Percentiles rank a stretch among this genome's conserved stretches.
These are phyloP conservation scores for Phocides pigmalion DNA, from an alignment of 1,140 invertebrate species.

Conservation along the genomic window DNA sequence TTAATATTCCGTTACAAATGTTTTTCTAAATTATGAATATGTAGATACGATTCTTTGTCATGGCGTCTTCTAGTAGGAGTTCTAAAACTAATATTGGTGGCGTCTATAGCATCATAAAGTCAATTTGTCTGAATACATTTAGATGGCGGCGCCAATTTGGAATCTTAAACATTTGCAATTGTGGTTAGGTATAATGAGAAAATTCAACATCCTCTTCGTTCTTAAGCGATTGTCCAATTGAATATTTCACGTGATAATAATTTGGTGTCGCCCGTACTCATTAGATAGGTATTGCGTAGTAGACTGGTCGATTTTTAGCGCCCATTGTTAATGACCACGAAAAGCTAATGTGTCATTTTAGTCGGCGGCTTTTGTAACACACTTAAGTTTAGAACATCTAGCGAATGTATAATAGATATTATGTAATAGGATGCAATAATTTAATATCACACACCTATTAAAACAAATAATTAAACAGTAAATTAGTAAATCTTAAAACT, in stretches of 20 bases:
- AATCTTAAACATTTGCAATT: slow-evolving; percentile 28
- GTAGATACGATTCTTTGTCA: slow-evolving; percentile 2
- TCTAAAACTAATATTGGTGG: slow-evolving; percentile 1
- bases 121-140: slow-evolving; percentile 15
- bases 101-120: background rate
- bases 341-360: slow-evolving; percentile 43
- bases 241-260: slow-evolving; percentile 43
- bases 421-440: too few species aligned
- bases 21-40: slow-evolving; percentile 23
- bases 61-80: background rate
- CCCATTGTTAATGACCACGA: slow-evolving; percentile 58
- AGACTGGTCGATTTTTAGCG: slow-evolving; percentile 46
- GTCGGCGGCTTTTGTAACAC: slow-evolving; percentile 34
- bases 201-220: slow-evolving; percentile 29
- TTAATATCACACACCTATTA: too few species aligned
- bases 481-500: too few species aligned
- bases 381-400: slow-evolving; percentile 25
- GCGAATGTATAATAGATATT: too few species aligned
- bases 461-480: too few species aligned
- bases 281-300: slow-evolving; percentile 37
- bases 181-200: slow-evolving; percentile 26
- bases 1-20: slow-evolving; percentile 27
- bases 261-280: slow-evolving; percentile 44
- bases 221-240: slow-evolving; percentile 40
- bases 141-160: slow-evolving; percentile 20